phyloP scores from a whole-genome alignment of 2,888 invertebrate genomes.

The Euzophera pinguis region DNA sequence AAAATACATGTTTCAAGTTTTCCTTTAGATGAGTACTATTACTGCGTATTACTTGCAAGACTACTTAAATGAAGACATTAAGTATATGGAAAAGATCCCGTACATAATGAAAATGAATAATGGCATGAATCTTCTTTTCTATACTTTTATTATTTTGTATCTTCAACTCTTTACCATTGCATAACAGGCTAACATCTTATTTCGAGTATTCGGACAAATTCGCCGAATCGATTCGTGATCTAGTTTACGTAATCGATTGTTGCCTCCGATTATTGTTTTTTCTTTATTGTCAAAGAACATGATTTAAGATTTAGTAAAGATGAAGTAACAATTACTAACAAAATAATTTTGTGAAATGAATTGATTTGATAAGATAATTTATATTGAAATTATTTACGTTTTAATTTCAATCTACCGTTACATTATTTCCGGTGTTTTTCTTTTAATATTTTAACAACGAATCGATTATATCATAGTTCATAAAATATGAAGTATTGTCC shows the following conservation, averaged over 20 bases:
- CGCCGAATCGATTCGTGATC: constrained; percentile 34
- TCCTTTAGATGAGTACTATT: no score
- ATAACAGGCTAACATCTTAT: constrained; percentile 12
- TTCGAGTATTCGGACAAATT: constrained; percentile 9
- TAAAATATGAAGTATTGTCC: no score
- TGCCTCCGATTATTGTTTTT: constrained; percentile 38
- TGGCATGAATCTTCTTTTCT: not conserved
- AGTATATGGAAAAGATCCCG: no score
- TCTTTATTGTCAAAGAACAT: constrained; percentile 35
- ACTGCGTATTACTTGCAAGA: no score
- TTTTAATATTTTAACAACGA: not conserved
- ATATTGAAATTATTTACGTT: not conserved
- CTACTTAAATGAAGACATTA: no score
- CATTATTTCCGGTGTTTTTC: not conserved
- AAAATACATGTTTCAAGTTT: no score
- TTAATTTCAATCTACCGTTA: not conserved
- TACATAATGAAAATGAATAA: no score
- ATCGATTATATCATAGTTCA: no score
- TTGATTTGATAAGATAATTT: constrained; percentile 4
- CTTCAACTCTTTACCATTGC: not conserved
- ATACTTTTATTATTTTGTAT: not conserved
- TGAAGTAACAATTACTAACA: constrained; percentile 36
- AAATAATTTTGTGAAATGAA: constrained; percentile 14
- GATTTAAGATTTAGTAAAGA: constrained; percentile 33
- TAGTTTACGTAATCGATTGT: constrained; percentile 51